Base-by-base conservation (phyloP, 2,888 invertebrate genomes). In the Xestobium rufovillosum region DNA sequence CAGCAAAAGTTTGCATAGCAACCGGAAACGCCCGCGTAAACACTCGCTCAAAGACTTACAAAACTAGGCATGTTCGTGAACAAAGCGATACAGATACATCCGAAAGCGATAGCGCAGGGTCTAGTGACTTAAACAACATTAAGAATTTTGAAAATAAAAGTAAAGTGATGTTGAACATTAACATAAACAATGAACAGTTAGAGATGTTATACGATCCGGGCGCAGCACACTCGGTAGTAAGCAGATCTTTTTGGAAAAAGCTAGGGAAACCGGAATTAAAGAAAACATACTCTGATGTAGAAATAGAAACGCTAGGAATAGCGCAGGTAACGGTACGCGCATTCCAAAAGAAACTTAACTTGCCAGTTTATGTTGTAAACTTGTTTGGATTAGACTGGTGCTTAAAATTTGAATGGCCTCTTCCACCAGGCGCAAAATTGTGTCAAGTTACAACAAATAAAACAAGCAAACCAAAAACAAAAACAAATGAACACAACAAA, bases 131-230 rank as follows among this genome's bases (percentile, higher is more conserved):
- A n/a, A n/a, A n/a, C n/a, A n/a, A n/a, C n/a, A n/a, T n/a, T n/a
- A n/a, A n/a, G n/a, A n/a, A n/a, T n/a, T n/a, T n/a, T n/a, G n/a
- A n/a, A n/a, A n/a, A n/a, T n/a, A n/a, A n/a, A n/a, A n/a, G n/a
- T n/a, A n/a, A n/a, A n/a, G n/a, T n/a, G n/a, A n/a, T n/a, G n/a
- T n/a, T n/a, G n/a, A n/a, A n/a, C n/a, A n/a, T n/a, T n/a, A n/a
- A n/a, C n/a, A 32, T 14, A 34, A 31, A 35, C 13, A 12, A 31
- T n/a, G n/a, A 16, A 3, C 15, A 35, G 14, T 19, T 31, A 15
- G 39, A 42, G 9, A 42, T 42, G 42, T 39, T 42, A 12, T 41
- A 35, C 15, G 42, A 42, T 27, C 31, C 42, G 3, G 39, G 42
- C 14, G 35, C 42, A 10, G 30, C 23, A 17, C 35, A 35, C 16